These are phyloP conservation scores for Chiroxiphia lanceolata DNA, from an alignment of 2,797 vertebrate genomes.

Conservation along the genomic window DNA sequence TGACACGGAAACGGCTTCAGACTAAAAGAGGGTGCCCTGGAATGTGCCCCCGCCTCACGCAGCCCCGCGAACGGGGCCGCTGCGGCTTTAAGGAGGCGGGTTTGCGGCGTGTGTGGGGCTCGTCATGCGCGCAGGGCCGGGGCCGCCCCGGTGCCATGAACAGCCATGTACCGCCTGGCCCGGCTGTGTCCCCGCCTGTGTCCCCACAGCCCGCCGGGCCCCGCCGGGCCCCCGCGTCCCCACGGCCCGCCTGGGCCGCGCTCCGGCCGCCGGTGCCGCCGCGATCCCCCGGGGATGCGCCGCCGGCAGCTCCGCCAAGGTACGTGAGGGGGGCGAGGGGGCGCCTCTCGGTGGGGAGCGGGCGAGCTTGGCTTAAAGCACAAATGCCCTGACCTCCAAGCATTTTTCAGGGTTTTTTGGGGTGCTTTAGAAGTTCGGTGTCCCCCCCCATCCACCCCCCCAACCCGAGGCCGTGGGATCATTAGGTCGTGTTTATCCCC, in stretches of 20 bases:
- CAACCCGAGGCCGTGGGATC: not conserved
- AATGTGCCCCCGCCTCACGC: too few species aligned
- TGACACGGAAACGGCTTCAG: too few species aligned
- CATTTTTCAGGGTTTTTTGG: not conserved
- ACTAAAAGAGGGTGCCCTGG: too few species aligned
- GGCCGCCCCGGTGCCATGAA: not conserved
- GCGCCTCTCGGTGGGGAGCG: not conserved
- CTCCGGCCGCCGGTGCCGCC: not conserved
- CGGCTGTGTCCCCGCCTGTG: not conserved
- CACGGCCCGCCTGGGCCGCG: not conserved
- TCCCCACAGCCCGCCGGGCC: not conserved
- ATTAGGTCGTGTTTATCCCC: accelerated
- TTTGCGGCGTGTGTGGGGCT: not conserved
- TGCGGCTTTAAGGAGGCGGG: not conserved
- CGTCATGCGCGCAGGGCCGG: not conserved
- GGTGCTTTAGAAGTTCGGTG: not conserved
- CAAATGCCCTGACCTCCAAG: not conserved
- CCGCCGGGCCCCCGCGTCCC: not conserved
- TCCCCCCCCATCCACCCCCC: too few species aligned
- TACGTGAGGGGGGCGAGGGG: not conserved
- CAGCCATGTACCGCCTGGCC: not conserved
- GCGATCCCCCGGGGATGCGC: not conserved
- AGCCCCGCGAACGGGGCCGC: not conserved
- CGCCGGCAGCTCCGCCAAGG: not conserved
- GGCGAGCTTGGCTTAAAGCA: not conserved